Base-by-base conservation (phyloP, 2,113 vertebrate species). In the Rutilus rutilus region DNA sequence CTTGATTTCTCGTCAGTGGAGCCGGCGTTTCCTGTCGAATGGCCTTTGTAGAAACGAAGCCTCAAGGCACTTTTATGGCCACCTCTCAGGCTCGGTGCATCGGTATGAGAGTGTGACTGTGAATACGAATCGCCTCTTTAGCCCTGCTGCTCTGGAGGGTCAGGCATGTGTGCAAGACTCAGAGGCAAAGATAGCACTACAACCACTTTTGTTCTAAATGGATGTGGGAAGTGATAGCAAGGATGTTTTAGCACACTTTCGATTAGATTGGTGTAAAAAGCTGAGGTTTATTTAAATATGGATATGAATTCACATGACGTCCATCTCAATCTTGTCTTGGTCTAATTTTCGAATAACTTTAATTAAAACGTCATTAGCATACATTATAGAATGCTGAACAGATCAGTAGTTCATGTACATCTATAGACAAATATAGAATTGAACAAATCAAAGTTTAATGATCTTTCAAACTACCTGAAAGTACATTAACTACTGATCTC, bases 61-160 rank as follows among this genome's bases (percentile, higher is more conserved):
- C 88, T 78, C 36, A 45, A 74, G 85, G 88, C 65, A 77, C 73
- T 85, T 89, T 89, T 89, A 89, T 83, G 83, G 65, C 86, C 86
- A 76, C 74, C 88, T 89, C 88, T 86, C 86, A 79, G 73, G 79
- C 83, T 87, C 73, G 65, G 74, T 83, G 86, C 81, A 86, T 86
- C 77, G 83, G 86, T 85, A 89, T 85, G 85, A 84, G 78, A 85
- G 88, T 89, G 88, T 89, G 88, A 89, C 88, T 89, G 83, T 89
- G 88, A 89, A 89, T 89, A 87, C 65, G 88, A 89, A 89, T 87
- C 30, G 65, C 79, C 83, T 84, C 73, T 89, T 89, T 89, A 87
- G 86, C 77, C 65, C 67, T 30, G 42, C 47, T 77, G 47, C 79
- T 59, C 83, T 89, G 73, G 30, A 83, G 88, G 86, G 77, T 80